A percentile compares a stretch with the other conserved stretches of the same genome.
These are phyloP conservation scores for Drosophila kohkoa DNA, from an alignment of 1,140 invertebrate genomes.

Conservation along the genomic window DNA sequence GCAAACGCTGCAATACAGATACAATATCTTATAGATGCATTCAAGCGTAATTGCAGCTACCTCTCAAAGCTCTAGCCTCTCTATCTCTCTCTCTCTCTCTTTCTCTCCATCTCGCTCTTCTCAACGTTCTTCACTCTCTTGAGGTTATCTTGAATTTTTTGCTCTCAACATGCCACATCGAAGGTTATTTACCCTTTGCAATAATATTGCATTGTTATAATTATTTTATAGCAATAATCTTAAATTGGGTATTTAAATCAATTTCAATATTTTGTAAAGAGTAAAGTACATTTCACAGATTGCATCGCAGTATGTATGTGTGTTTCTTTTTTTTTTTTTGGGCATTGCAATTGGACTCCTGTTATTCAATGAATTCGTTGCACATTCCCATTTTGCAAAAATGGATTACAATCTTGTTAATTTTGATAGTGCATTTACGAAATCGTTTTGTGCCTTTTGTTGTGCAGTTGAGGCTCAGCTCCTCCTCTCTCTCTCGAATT, in stretches of 20 bases:
- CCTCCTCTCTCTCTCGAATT: neutral
- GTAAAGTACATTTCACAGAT: neutral
- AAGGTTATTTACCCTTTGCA: constrained; percentile 33
- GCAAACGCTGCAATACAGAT: constrained; percentile 48
- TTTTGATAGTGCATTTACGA: constrained; percentile 35
- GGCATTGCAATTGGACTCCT: neutral
- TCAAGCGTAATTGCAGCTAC: constrained; percentile 74
- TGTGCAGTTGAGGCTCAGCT: constrained; percentile 16
- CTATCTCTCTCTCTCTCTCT: neutral
- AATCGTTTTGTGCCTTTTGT: constrained; percentile 3
- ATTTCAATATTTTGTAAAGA: neutral
- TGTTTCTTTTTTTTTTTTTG: neutral
- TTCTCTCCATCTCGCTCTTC: constrained; percentile 8
- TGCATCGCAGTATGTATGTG: neutral
- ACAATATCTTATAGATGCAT: constrained; percentile 78
- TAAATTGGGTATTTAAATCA: no score
- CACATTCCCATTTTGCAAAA: constrained; percentile 15
- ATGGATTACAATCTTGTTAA: constrained; percentile 20
- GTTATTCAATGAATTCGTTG: constrained; percentile 9
- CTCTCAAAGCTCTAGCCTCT: constrained; percentile 37
- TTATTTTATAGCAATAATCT: no score
- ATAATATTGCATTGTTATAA: neutral
- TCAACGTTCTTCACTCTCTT: no score
- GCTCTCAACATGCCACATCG: constrained; percentile 5
- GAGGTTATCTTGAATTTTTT: constrained; percentile 21